Evolutionary conservation across 2,888 invertebrate species (phyloP), one percentile per base, ranked within the genome.

Genomic region (Drosophila maculinotata): DNA sequence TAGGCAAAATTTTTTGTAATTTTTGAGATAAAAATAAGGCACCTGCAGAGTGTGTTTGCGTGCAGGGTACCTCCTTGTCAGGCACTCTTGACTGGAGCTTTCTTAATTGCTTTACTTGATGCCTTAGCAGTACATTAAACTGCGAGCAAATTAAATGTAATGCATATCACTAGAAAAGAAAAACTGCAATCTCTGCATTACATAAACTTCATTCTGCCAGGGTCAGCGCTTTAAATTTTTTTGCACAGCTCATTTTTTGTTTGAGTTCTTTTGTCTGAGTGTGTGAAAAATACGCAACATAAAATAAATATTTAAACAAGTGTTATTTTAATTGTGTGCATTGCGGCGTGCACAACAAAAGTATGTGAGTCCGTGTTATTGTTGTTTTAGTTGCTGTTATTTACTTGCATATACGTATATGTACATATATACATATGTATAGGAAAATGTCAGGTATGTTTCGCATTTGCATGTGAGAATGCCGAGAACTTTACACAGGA

Each of bases 251-350:
- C 42, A 56, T 51, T 69, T 57, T 52, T 60, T 69, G 28, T 36
- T 62, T 28, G 12, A 28, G 8, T 20, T 36, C 10, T 8, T 23
- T 17, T 42, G 38, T 8, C 17, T 52, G 42, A 23, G 47, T 23
- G 52, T 53, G 53, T 56, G 51, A 20, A 7, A 45, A 42, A 36
- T 52, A 42, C 28, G 63, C 33, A 51, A 76, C 65, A 79, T 66
- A 75, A 82, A 79, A 79, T 84, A 81, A 81, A 84, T 81, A 81
- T 84, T 81, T 84, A 71, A 71, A 74, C 85, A 84, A 81, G 82
- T 81, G 80, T 79, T 81, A 84, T 81, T 84, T 81, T 81, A 81
- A 81, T 81, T 81, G 81, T 81, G 71, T 79, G 83, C 79, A 77
- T 57, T 66, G 76, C 65, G 59, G 66, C 67, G 63, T 60, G 60